Conservation (phyloP, 2,797 vertebrate genomes). For the Tokudaia tokunoshimensis region DNA sequence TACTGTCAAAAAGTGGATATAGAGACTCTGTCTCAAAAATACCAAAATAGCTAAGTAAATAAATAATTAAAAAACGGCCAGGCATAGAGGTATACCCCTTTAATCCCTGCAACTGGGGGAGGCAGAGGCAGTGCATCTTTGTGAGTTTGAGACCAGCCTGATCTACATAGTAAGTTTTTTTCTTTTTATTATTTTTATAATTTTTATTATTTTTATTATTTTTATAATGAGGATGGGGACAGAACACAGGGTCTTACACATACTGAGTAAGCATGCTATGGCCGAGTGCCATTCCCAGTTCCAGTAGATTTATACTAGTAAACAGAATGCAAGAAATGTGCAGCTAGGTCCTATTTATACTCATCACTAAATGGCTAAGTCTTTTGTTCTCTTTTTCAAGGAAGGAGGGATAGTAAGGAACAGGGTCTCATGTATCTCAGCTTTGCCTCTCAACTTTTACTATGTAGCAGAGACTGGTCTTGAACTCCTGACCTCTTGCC, state of each 20-base stretch:
- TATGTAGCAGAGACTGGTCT: background rate
- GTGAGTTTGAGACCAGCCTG: background rate
- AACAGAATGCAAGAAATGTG: conserved; percentile 66
- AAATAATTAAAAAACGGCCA: background rate
- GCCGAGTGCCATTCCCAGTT: background rate
- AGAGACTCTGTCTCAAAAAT: background rate
- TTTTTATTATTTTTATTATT: background rate
- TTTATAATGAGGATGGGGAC: background rate
- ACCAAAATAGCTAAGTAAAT: background rate
- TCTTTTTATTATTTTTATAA: background rate
- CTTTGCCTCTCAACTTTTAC: background rate
- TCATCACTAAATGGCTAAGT: conserved; percentile 55
- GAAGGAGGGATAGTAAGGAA: background rate
- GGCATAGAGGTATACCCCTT: background rate
- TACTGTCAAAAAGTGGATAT: background rate
- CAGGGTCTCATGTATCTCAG: background rate
- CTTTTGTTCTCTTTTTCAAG: background rate
- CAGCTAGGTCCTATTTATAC: background rate
- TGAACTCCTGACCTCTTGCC: background rate
- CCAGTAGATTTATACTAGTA: conserved; percentile 55
- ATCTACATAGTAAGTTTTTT: background rate
- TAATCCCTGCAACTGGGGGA: background rate
- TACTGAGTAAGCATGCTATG: background rate
- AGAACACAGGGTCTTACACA: background rate
- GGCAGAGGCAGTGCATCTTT: background rate